These are phyloP conservation scores for Aphidius colemani DNA, from an alignment of 2,888 invertebrate species.

Conservation along the genomic window DNA sequence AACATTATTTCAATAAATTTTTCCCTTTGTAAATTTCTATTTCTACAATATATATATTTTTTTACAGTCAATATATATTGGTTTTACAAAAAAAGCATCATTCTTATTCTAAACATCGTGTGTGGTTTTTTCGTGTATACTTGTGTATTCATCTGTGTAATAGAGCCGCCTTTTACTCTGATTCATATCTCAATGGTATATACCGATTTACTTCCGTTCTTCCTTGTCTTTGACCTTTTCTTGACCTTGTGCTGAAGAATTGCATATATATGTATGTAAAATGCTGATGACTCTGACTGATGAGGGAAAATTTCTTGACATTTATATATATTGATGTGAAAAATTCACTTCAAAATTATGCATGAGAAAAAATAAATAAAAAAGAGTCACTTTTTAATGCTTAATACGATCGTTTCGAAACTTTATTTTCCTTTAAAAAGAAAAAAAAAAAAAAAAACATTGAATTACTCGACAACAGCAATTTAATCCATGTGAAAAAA, in stretches of 20 bases:
- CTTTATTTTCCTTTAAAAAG: no score
- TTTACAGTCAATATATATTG: neutral
- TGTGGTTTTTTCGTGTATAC: neutral
- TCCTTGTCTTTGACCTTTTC: slow-evolving; percentile 2
- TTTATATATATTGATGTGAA: neutral
- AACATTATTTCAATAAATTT: neutral
- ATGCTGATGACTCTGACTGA: slow-evolving; percentile 9
- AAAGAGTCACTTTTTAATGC: no score
- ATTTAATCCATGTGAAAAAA: no score
- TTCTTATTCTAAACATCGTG: slow-evolving; percentile 1
- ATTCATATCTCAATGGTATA: slow-evolving; percentile 8
- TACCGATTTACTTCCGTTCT: slow-evolving; percentile 11
- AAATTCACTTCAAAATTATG: slow-evolving; percentile 10
- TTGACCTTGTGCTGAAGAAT: slow-evolving; percentile 3
- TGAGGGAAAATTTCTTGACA: slow-evolving; percentile 20
- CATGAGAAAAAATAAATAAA: slow-evolving; percentile 1
- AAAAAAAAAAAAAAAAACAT: no score
- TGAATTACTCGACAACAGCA: no score
- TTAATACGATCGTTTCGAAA: no score
- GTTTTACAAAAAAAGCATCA: neutral
- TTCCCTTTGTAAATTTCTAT: neutral
- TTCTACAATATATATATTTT: neutral
- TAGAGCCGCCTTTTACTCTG: slow-evolving; percentile 17
- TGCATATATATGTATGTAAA: neutral
- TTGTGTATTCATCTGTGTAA: neutral